Evolutionary conservation across 2,113 vertebrate genomes (phyloP), one percentile per base, ranked within the genome.

Genomic region (Entosphenus tridentatus): DNA sequence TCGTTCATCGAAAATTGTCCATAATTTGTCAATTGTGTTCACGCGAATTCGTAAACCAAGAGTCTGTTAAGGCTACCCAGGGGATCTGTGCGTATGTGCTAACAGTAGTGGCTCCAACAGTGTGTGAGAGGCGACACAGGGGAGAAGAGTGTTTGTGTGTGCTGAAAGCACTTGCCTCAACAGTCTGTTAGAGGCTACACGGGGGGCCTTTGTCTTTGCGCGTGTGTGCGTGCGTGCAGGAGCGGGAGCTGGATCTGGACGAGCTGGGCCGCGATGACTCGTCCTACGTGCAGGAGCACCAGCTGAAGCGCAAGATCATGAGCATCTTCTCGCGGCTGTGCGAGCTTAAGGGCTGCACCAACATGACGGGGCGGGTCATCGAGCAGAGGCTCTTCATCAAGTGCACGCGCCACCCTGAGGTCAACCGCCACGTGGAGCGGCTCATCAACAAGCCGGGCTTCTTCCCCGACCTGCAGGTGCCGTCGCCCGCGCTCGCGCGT

Each of bases 231-330:
- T 39, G 39, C 39, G 21, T 9, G n/a, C 89, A 92, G 74, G 85
- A 84, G 68, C 77, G 76, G 1, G 88, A 95, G 74, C 69, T 95
- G 71, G 79, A 79, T 57, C 59, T 92, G 17, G 80, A 80, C 0
- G 87, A 90, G 56, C 1, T 95, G 74, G 80, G 73, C 11, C 72
- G 80, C 0, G 84, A 86, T 10, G 85, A 89, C 73, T 95, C 87
- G 0, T 58, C 76, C 0, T 89, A 91, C 75, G 78, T 95, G 71
- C 88, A 92, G 79, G 89, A 95, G 75, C 81, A 86, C 65, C 82
- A 81, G n/a, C 78, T 95, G 8, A 95, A 95, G 73, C 79, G 83
- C 68, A 89, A 86, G 74, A 82, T 95, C 77, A 83, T 95, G 80
- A 84, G 82, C 68, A 86, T 95, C 72, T 92, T 89, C 14, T 77